These are phyloP conservation scores for Siphamia tubifer DNA, from an alignment of 2,113 vertebrate species.

Conservation along the genomic window DNA sequence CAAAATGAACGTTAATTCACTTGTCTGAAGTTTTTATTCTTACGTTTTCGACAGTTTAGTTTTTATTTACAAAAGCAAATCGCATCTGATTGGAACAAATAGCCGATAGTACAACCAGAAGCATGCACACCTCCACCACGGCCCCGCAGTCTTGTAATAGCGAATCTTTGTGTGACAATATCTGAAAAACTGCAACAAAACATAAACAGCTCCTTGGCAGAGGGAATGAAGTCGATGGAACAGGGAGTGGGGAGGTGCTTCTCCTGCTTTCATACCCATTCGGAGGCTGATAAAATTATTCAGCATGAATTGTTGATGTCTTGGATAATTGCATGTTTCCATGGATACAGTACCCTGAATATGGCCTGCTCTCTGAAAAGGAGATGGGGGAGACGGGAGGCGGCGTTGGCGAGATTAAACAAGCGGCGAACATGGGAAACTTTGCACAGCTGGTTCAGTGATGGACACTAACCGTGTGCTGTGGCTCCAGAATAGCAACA, in stretches of 20 bases:
- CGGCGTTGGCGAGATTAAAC: conserved; percentile 19
- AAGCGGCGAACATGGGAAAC: conserved; percentile 7
- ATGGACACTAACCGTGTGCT: background rate
- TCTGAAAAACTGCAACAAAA: background rate
- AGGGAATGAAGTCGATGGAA: conserved; percentile 28
- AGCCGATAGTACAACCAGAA: no score
- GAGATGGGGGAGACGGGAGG: conserved; percentile 30
- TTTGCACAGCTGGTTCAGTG: conserved; percentile 37
- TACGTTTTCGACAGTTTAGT: conserved; percentile 10
- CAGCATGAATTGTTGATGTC: conserved; percentile 69
- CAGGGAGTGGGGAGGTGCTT: background rate
- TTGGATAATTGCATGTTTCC: conserved; percentile 69
- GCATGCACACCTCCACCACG: no score
- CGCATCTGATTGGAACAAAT: no score
- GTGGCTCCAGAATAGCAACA: conserved; percentile 1
- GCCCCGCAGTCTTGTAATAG: no score
- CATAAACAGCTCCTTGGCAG: background rate
- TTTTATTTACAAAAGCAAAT: no score
- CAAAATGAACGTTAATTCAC: conserved; percentile 8
- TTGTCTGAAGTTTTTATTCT: conserved; percentile 1
- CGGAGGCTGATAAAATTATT: conserved; percentile 60
- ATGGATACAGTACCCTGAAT: conserved; percentile 53
- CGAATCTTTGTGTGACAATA: background rate
- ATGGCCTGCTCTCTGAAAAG: conserved; percentile 27
- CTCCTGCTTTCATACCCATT: conserved; percentile 6